A percentile compares a stretch with the other conserved stretches of the same genome.
phyloP scores from a whole-genome alignment of 2,113 vertebrate genomes.

The Oncorhynchus mykiss region DNA sequence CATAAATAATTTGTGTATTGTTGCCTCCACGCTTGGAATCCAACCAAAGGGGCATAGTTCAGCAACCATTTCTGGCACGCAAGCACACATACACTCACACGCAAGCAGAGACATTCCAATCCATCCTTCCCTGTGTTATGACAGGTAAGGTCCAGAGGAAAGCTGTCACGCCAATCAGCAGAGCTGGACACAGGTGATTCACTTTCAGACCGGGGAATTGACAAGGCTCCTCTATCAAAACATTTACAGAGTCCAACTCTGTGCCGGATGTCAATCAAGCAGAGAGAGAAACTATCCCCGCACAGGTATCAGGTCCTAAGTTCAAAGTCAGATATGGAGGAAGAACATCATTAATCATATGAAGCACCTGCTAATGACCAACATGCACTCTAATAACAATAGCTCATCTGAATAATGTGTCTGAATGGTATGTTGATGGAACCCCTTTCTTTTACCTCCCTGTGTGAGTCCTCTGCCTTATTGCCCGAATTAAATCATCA shows the following conservation, averaged over 20 bases:
- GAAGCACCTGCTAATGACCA: not conserved
- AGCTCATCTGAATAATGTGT: no score
- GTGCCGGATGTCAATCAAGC: not conserved
- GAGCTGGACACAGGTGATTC: not conserved
- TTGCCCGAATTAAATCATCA: constrained; percentile 37
- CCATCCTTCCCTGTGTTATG: not conserved
- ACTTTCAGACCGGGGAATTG: not conserved
- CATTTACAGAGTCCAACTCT: not conserved
- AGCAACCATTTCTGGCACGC: not conserved
- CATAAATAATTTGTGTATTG: no score
- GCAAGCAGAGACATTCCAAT: not conserved
- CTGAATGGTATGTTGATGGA: not conserved
- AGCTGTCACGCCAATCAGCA: not conserved
- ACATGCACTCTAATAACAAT: no score
- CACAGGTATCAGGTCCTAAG: not conserved
- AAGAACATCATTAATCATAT: not conserved
- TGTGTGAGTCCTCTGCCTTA: constrained; percentile 5
- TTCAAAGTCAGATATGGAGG: not conserved
- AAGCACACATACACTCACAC: not conserved
- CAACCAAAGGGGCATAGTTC: not conserved
- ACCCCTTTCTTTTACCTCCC: not conserved
- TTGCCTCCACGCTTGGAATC: no score
- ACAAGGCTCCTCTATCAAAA: not conserved
- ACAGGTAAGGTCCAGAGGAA: not conserved
- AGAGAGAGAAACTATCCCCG: not conserved